These are phyloP conservation scores for Oryzias woworae DNA, from an alignment of 2,113 vertebrate species.

Conservation along the genomic window DNA sequence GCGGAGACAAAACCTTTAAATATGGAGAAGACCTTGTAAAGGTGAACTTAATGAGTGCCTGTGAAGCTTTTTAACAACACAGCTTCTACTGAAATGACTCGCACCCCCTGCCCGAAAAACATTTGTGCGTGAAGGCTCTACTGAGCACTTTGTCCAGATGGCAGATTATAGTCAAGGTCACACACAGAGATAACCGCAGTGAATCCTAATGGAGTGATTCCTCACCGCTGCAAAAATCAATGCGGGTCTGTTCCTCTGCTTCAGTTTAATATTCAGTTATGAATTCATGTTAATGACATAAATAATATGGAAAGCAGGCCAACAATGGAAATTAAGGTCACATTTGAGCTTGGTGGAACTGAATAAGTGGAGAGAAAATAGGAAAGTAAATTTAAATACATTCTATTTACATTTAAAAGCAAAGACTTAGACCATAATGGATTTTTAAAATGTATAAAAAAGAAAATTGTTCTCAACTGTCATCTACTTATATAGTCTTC, in stretches of 20 bases:
- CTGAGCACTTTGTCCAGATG: slow-evolving; percentile 43
- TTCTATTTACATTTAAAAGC: too few species aligned
- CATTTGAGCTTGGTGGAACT: too few species aligned
- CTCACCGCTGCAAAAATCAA: slow-evolving; percentile 24
- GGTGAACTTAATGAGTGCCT: background rate
- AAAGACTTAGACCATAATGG: too few species aligned
- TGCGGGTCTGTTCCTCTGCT: background rate
- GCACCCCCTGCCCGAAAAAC: slow-evolving; percentile 6
- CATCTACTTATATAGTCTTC: too few species aligned
- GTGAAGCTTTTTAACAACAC: slow-evolving; percentile 18
- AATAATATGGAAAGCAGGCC: background rate
- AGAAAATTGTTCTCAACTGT: too few species aligned
- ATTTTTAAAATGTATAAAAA: too few species aligned
- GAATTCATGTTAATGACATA: slow-evolving; percentile 1
- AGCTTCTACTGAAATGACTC: slow-evolving; percentile 14
- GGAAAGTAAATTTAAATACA: too few species aligned
- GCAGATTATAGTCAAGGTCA: slow-evolving; percentile 42
- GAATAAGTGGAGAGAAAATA: too few species aligned
- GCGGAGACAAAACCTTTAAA: background rate
- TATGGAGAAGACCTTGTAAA: background rate
- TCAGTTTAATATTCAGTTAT: background rate
- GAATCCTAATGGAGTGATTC: slow-evolving; percentile 30
- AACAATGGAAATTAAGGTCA: too few species aligned
- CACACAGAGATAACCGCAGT: slow-evolving; percentile 20
- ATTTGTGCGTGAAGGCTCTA: slow-evolving; percentile 14